Base-by-base conservation (phyloP, 2,888 invertebrate genomes). In the Tinea trinotella region DNA sequence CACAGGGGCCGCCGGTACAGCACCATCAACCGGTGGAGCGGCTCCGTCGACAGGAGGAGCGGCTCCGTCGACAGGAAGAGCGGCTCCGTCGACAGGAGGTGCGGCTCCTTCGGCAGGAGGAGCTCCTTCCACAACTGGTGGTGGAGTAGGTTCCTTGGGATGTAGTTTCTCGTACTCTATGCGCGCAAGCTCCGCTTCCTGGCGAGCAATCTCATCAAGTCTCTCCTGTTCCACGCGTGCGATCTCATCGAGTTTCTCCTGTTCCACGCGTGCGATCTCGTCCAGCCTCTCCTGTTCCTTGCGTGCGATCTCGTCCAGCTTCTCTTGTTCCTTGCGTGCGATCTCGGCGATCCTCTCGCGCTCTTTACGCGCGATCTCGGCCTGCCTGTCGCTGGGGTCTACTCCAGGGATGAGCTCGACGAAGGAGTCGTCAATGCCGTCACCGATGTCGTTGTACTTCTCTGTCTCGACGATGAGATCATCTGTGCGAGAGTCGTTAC, bases 341-440 rank as follows among this genome's bases (percentile, higher is more conserved):
- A n/a, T n/a, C n/a, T n/a, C n/a, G n/a, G n/a, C n/a, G n/a, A n/a
- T n/a, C 10, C 58, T 53, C 56, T 59, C 58, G 40, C 56, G 57
- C 56, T 60, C 59, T 53, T 55, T 36, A 60, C 78, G 69, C 57
- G 69, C 71, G 24, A 60, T 61, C 59, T 73, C 77, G 55, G 66
- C 30, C 70, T 84, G 84, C 54, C 70, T 71, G 56, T 59, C 59
- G 59, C 68, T 82, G 64, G 87, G 83, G 64, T 86, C 82, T 61
- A 89, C 87, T 64, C 89, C 89, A 55, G 88, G 88, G 76, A 90
- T 88, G 65, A 92, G 87, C 80, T 97, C 96, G 71, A 94, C 91
- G 89, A 97, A 96, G 64, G 97, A 96, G 77, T 91, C 90, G 88
- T 97, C 97, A 89, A 98, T 90, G 87, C 94, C 96, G 80, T 96